Conservation (phyloP, 1,140 invertebrate species). For the Macrobrachium nipponense region DNA sequence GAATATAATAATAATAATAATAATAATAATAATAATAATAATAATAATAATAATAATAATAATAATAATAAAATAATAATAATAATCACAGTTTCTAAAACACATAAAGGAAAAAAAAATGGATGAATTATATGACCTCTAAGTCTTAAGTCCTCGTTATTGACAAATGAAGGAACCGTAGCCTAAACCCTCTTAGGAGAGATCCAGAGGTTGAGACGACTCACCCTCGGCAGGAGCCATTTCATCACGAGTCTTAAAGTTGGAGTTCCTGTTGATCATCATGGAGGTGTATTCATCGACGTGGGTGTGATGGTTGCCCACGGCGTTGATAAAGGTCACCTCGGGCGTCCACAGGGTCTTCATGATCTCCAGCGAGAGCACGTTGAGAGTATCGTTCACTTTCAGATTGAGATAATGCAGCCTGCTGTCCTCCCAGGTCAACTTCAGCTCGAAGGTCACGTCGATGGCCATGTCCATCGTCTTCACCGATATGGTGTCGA, state of each 20-base stretch:
- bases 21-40: too few relatives aligned
- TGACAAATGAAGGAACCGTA: too few relatives aligned
- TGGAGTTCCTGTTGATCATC: not conserved
- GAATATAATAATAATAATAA: too few relatives aligned
- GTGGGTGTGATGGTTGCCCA: conserved; percentile 22
- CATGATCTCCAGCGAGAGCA: not conserved
- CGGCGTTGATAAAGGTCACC: conserved; percentile 30
- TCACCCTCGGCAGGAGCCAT: not conserved
- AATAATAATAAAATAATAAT: too few relatives aligned
- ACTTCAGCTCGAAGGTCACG: conserved; percentile 7
- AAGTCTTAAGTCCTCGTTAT: too few relatives aligned
- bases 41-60: too few relatives aligned
- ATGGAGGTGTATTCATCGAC: conserved; percentile 23
- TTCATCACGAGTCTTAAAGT: not conserved
- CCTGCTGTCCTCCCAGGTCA: conserved; percentile 31
- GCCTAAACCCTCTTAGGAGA: too few relatives aligned
- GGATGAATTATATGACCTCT: too few relatives aligned
- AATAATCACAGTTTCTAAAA: too few relatives aligned
- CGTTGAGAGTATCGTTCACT: conserved; percentile 13
- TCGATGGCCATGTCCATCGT: conserved; percentile 32
- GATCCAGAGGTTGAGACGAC: too few relatives aligned
- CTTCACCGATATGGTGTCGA: conserved; percentile 14
- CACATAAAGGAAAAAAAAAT: too few relatives aligned
- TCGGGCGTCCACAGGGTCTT: conserved; percentile 31
- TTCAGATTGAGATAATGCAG: conserved; percentile 38